A percentile compares a stretch with the other conserved stretches of the same genome.
Evolutionary conservation across 2,797 vertebrate species (phyloP).

Genomic region (Bradypus variegatus): DNA sequence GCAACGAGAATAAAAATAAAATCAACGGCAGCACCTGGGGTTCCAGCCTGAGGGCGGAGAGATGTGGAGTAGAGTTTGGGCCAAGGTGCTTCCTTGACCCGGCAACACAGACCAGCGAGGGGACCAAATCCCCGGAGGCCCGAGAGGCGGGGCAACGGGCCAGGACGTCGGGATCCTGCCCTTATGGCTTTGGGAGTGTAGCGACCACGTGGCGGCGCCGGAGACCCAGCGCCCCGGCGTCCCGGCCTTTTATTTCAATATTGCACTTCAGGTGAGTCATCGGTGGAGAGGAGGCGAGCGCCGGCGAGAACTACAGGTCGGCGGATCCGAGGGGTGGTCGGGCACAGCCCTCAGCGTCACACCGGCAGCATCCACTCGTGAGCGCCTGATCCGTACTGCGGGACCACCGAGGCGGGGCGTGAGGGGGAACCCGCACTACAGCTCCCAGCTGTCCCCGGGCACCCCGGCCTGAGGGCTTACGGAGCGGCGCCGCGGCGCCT

Average conservation of each 20-base stretch:
- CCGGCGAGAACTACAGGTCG: background rate
- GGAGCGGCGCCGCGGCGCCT: background rate
- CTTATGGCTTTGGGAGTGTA: slow-evolving; percentile 54
- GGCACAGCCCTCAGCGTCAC: background rate
- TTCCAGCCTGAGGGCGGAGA: slow-evolving; percentile 36
- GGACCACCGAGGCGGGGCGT: background rate
- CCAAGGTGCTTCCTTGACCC: background rate
- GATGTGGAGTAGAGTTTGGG: background rate
- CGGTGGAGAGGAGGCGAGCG: background rate
- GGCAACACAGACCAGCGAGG: background rate
- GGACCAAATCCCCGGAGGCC: background rate
- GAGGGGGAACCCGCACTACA: background rate
- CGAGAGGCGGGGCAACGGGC: background rate
- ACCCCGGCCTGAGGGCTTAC: accelerated
- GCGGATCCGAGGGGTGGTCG: background rate
- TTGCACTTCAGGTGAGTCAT: slow-evolving; percentile 60
- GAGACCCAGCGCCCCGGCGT: background rate
- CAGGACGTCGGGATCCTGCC: background rate
- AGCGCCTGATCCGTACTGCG: slow-evolving; percentile 38
- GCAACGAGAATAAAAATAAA: slow-evolving; percentile 8
- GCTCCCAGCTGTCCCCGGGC: slow-evolving; percentile 13
- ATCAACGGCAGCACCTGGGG: background rate
- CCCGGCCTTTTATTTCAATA: background rate
- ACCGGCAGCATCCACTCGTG: slow-evolving; percentile 60
- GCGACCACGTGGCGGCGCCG: background rate